Conservation (phyloP, 2,888 invertebrate genomes). For the Hesperia comma region DNA sequence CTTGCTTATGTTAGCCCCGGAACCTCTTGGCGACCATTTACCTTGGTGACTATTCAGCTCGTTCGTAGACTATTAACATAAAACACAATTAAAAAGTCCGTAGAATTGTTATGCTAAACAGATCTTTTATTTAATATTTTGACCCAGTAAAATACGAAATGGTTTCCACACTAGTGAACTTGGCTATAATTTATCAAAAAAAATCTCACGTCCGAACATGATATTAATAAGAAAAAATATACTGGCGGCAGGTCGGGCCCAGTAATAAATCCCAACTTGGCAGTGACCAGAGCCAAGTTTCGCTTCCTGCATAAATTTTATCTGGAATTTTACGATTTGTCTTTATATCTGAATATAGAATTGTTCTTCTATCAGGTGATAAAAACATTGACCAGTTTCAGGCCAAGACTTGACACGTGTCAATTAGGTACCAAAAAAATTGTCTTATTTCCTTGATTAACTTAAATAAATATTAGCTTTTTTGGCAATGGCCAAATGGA, state of each 20-base stretch:
- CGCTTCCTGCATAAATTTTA: constrained; percentile 32
- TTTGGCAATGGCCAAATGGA: too few relatives aligned
- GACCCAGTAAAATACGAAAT: background rate
- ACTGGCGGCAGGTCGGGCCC: constrained; percentile 28
- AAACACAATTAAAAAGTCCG: too few relatives aligned
- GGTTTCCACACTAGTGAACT: constrained; percentile 2
- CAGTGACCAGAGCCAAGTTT: constrained; percentile 32
- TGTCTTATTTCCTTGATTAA: too few relatives aligned
- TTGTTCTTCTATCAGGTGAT: constrained; percentile 13
- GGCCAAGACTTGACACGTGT: too few relatives aligned
- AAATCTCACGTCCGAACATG: constrained; percentile 21
- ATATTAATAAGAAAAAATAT: constrained; percentile 30
- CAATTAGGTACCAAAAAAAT: too few relatives aligned
- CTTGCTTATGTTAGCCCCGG: too few relatives aligned
- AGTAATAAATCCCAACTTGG: constrained; percentile 32
- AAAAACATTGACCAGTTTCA: too few relatives aligned
- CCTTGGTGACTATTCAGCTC: too few relatives aligned
- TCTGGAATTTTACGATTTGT: constrained; percentile 27
- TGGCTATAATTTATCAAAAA: constrained; percentile 15
- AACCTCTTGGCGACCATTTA: too few relatives aligned
- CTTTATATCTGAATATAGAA: constrained; percentile 27
- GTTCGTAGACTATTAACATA: too few relatives aligned
- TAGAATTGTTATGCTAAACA: too few relatives aligned
- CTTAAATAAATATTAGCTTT: too few relatives aligned
- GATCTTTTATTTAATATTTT: background rate